Percentiles rank a stretch among this genome's conserved stretches.
phyloP scores from a whole-genome alignment of 2,888 invertebrate species.

The Ypsolopha sequella region DNA sequence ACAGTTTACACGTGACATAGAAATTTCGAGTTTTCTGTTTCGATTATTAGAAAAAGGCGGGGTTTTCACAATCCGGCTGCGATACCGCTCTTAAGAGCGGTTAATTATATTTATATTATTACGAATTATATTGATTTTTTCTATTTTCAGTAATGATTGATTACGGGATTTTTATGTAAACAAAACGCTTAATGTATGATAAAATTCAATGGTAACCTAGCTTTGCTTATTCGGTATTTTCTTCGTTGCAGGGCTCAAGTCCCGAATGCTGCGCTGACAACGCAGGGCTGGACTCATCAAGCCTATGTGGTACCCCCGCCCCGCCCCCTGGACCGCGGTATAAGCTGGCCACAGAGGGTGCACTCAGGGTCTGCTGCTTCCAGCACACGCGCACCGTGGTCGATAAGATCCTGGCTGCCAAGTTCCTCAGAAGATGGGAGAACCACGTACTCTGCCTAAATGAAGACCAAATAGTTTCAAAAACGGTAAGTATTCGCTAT shows the following conservation, averaged over 20 bases:
- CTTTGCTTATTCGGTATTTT: not conserved
- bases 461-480: slow-evolving; percentile 77
- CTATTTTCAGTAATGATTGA: too few species aligned
- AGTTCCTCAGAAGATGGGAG: slow-evolving; percentile 84
- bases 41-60: too few species aligned
- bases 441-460: slow-evolving; percentile 78
- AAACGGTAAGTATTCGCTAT: slow-evolving; percentile 82
- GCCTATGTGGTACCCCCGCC: slow-evolving; percentile 37
- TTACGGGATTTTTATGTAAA: too few species aligned
- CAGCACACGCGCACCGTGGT: slow-evolving; percentile 83
- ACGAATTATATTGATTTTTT: too few species aligned
- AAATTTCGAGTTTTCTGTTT: too few species aligned
- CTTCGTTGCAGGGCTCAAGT: slow-evolving; percentile 55
- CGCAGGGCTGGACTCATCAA: slow-evolving; percentile 42
- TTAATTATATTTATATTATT: too few species aligned
- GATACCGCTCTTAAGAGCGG: too few species aligned
- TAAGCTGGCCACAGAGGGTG: slow-evolving; percentile 79
- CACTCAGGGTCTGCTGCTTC: slow-evolving; percentile 80
- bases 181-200: too few species aligned
- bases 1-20: too few species aligned
- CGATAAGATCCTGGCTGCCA: slow-evolving; percentile 82
- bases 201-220: too few species aligned
- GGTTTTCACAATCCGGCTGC: too few species aligned
- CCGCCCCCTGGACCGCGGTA: slow-evolving; percentile 72
- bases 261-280: slow-evolving; percentile 65